Percentiles rank a stretch among this genome's conserved stretches.
phyloP scores from a whole-genome alignment of 1,140 invertebrate genomes.

The Gryllus bimaculatus region DNA sequence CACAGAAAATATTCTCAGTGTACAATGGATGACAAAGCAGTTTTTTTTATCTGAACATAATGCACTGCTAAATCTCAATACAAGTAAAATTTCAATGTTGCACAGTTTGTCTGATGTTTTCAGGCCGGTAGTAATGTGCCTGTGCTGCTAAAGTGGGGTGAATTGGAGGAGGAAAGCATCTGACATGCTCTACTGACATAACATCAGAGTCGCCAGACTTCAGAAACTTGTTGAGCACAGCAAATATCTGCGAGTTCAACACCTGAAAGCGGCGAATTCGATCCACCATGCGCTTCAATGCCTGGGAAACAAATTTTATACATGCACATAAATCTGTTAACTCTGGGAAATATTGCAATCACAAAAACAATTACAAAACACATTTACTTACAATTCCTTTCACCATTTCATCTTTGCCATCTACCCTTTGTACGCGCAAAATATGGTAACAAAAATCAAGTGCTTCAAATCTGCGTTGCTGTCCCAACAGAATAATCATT shows the following conservation, averaged over 20 bases:
- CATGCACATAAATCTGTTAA: too few species aligned
- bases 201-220: slow-evolving; percentile 70
- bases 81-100: slow-evolving; percentile 7
- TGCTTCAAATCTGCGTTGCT: slow-evolving; percentile 94
- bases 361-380: neutral
- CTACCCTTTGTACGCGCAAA: slow-evolving; percentile 88
- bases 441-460: slow-evolving; percentile 99
- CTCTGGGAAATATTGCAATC: slow-evolving; percentile 7
- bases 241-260: slow-evolving; percentile 97
- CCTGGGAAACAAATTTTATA: slow-evolving; percentile 46
- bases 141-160: slow-evolving; percentile 58
- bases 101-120: slow-evolving; percentile 42
- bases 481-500: slow-evolving; percentile 94
- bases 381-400: slow-evolving; percentile 84
- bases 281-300: slow-evolving; percentile 93
- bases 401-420: slow-evolving; percentile 91
- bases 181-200: slow-evolving; percentile 88
- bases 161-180: slow-evolving; percentile 91
- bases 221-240: slow-evolving; percentile 91
- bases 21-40: too few species aligned
- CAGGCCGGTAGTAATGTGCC: slow-evolving; percentile 50
- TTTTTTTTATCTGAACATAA: too few species aligned
- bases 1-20: too few species aligned
- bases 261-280: slow-evolving; percentile 95
- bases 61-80: too few species aligned